phyloP scores from a whole-genome alignment of 30 jellyfish, hydroid and myxozoan genomes.

The Nemopilema nomurai region DNA sequence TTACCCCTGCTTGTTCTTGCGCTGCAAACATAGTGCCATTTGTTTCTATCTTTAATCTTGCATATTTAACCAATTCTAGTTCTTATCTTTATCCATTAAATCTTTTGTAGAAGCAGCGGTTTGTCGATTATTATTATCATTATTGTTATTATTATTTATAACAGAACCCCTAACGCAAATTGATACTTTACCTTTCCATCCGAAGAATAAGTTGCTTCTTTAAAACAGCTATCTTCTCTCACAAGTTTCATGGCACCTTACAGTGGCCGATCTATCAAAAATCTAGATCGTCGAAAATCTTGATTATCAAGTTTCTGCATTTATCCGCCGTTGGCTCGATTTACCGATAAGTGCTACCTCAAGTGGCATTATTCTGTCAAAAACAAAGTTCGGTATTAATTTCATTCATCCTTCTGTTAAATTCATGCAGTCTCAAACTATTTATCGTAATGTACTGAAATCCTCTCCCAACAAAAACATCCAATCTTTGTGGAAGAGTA shows the following conservation, averaged over 20 bases:
- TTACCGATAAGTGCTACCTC: slow-evolving; percentile 5
- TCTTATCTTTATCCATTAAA: not conserved
- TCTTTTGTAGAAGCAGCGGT: not conserved
- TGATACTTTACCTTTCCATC: slow-evolving; percentile 15
- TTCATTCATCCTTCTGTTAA: slow-evolving; percentile 9
- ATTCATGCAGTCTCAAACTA: not conserved
- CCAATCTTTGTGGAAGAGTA: too few relatives aligned
- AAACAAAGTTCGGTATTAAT: slow-evolving; percentile 17
- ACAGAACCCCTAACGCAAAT: not conserved
- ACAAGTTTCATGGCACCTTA: slow-evolving; percentile 12
- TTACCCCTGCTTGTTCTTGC: slow-evolving; percentile 17
- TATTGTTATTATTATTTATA: too few relatives aligned
- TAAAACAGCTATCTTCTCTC: not conserved
- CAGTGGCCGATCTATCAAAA: slow-evolving; percentile 30
- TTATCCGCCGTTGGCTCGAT: slow-evolving; percentile 26
- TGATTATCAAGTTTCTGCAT: slow-evolving; percentile 12
- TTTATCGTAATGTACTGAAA: too few relatives aligned
- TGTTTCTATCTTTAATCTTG: slow-evolving; percentile 32
- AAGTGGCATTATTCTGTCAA: slow-evolving; percentile 11
- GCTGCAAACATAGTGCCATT: slow-evolving; percentile 32
- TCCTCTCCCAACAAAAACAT: too few relatives aligned
- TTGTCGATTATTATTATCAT: too few relatives aligned
- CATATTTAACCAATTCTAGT: too few relatives aligned
- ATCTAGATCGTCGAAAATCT: slow-evolving; percentile 9
- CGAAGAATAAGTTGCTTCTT: not conserved